Conservation (phyloP, 2,797 vertebrate genomes). For the Chelon labrosus region DNA sequence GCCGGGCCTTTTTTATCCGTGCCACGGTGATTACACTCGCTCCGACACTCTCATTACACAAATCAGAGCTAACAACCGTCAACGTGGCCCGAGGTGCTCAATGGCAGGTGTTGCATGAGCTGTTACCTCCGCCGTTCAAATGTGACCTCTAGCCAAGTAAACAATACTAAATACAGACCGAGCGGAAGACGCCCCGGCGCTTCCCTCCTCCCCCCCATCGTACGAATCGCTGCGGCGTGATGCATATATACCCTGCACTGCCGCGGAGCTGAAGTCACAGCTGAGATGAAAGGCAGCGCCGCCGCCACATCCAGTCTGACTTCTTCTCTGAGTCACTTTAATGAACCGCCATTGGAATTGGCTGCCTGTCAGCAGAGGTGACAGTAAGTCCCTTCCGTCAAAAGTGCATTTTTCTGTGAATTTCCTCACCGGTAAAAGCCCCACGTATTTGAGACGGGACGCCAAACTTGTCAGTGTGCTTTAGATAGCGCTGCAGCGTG, state of each 20-base stretch:
- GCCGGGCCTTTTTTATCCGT: slow-evolving; percentile 10
- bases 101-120: slow-evolving; percentile 70
- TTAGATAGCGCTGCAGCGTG: slow-evolving; percentile 19
- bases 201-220: neutral
- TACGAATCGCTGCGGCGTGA: slow-evolving; percentile 44
- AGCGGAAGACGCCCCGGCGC: slow-evolving; percentile 23
- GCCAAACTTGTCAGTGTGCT: slow-evolving; percentile 7
- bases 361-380: slow-evolving; percentile 39
- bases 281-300: slow-evolving; percentile 30
- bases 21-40: slow-evolving; percentile 42
- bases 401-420: slow-evolving; percentile 28
- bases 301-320: slow-evolving; percentile 58
- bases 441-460: slow-evolving; percentile 31
- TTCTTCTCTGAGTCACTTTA: slow-evolving; percentile 48
- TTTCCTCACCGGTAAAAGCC: slow-evolving; percentile 19
- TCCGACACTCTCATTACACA: slow-evolving; percentile 57
- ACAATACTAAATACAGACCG: slow-evolving; percentile 53
- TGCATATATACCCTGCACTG: slow-evolving; percentile 22
- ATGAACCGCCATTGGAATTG: slow-evolving; percentile 45
- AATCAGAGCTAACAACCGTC: slow-evolving; percentile 62
- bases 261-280: slow-evolving; percentile 18
- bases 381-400: slow-evolving; percentile 39
- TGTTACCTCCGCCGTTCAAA: slow-evolving; percentile 45
- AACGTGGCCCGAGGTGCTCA: slow-evolving; percentile 62
- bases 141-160: slow-evolving; percentile 61